Evolutionary conservation across 2,797 vertebrate genomes (phyloP), one percentile per base, ranked within the genome.

Genomic region (Enteromius unitaeniatus): DNA sequence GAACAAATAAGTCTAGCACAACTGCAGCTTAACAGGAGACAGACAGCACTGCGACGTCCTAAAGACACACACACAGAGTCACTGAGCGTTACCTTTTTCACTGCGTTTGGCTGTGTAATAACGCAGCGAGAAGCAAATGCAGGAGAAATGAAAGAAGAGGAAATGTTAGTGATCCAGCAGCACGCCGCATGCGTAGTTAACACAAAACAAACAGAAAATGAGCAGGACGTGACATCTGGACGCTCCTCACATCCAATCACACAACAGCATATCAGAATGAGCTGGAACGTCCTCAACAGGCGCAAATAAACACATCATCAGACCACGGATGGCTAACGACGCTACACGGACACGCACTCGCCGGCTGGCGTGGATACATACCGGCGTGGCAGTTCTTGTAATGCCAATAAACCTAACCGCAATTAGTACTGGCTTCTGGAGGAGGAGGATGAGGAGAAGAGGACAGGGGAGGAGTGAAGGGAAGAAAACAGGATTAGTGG

Each of bases 331-430:
- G 89, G 88, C 49, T 68, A 40, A 64, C 70, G 83, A 81, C 11
- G 87, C 85, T 85, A 78, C 79, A 74, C 75, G 31, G 42, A 67
- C 72, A 42, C 14, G 34, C 19, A 79, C 78, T 49, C 64, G 76
- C 31, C n/a, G n/a, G 49, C 28, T 37, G 31, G 40, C 17, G 68
- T 65, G 86, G 64, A 96, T 98, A 98, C 96, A 96, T 97, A 98
- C 97, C 97, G 94, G 95, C 93, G 96, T 95, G 92, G 95, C 95
- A 90, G 86, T 96, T 96, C 94, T 96, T 92, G 92, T 95, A 95
- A 97, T 96, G 96, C 95, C 97, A 96, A 97, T 96, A 97, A 98
- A 98, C 95, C 96, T 97, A 97, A 99, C 95, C 89, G 97, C 96
- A 95, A 97, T 97, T 96, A 97, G 95, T 96, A 97, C 95, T 28